Base-by-base conservation (phyloP, 2,888 invertebrate genomes). In the Drosophila siamana region DNA sequence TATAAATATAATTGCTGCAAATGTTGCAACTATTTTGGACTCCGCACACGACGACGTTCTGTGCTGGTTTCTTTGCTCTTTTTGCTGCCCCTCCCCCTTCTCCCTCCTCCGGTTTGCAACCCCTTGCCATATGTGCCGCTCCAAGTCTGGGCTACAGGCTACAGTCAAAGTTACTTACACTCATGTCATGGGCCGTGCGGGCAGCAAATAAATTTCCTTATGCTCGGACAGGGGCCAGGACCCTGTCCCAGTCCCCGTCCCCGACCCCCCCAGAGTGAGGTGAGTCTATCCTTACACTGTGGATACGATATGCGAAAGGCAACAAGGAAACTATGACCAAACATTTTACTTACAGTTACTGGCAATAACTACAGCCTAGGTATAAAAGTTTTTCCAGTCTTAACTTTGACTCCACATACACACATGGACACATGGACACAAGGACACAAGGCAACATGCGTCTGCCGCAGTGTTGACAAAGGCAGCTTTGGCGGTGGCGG, bases 1-100 rank as follows among this genome's bases (percentile, higher is more conserved):
- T 69, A 77, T 72, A 84, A 69, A 79, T 70, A 81, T 86, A 86
- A 83, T 86, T 86, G 86, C 78, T 60, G 30, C 28, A 65, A 82
- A 82, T 82, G 77, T 78, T 71, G 77, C 76, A 69, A 70, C 81
- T 76, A 71, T 81, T 78, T 61, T 15, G 38, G 40, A 48, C 47
- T 5, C 7, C 13, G n/a, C 36, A 47, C 59, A 38, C 26, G 13
- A 50, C 26, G 28, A 16, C 24, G 33, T 2, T 30, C n/a, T 3
- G 13, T 2, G 26, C 51, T 57, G 47, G 50, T 41, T 50, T 8
- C 43, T 43, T 30, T 19, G 8, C 7, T 6, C 19, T 1, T 5
- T 15, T 5, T 4, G 2, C 11, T 2, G 0, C 6, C 7, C 28
- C 2, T 13, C 11, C 28, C 2, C 9, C 4, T 13, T 22, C 4